A percentile compares a stretch with the other conserved stretches of the same genome.
Evolutionary conservation across 1,140 invertebrate species (phyloP).

Genomic region (Propsilocerus akamusi): DNA sequence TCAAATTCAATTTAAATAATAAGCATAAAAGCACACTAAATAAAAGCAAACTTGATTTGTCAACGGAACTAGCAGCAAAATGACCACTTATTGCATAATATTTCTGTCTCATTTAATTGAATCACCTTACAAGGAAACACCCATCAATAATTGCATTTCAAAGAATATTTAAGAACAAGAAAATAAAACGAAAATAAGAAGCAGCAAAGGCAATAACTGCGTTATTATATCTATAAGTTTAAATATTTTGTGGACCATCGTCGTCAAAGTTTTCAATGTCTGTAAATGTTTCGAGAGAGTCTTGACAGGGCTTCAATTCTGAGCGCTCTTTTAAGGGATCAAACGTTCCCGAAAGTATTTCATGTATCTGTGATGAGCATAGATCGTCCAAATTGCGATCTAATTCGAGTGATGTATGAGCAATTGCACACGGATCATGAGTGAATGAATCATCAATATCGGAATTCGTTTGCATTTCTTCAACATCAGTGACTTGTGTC

Average conservation of each 20-base stretch:
- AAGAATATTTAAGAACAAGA: too few species aligned
- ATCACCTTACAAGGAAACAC: background rate
- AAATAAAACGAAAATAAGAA: background rate
- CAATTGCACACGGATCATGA: constrained; percentile 11
- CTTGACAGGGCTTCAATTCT: constrained; percentile 26
- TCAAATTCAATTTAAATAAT: too few species aligned
- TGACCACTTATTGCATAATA: background rate
- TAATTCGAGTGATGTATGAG: constrained; percentile 16
- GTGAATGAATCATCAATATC: constrained; percentile 23
- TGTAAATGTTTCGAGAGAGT: constrained; percentile 21
- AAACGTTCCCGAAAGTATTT: constrained; percentile 21
- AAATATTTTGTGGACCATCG: too few species aligned
- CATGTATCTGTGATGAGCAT: constrained; percentile 24
- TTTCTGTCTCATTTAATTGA: background rate
- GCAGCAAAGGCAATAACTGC: too few species aligned
- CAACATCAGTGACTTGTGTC: constrained; percentile 25
- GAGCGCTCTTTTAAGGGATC: constrained; percentile 25
- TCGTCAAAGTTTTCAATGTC: constrained; percentile 31
- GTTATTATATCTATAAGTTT: background rate
- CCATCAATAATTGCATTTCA: too few species aligned
- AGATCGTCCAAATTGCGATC: constrained; percentile 23
- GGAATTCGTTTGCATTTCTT: constrained; percentile 29
- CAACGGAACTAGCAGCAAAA: constrained; percentile 1
- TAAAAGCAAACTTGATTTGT: too few species aligned
- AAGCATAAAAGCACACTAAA: too few species aligned